Evolutionary conservation across 2,797 vertebrate genomes (phyloP), one percentile per base, ranked within the genome.

Genomic region (Danio kyathit): DNA sequence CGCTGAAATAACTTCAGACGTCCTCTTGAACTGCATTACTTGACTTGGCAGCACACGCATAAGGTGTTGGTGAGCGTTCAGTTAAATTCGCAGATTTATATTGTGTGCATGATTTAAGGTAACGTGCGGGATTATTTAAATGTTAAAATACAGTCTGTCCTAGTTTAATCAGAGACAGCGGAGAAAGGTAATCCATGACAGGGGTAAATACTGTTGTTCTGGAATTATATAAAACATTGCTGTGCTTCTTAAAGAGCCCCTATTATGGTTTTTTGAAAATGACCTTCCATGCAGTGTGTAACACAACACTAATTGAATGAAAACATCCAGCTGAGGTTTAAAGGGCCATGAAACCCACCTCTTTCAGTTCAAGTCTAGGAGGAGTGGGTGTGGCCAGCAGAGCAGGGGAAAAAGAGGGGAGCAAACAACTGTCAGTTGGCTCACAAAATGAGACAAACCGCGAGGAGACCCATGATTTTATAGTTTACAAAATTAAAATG

Each of bases 1-100:
- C 73, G 76, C 57, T 59, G 59, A n/a, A 80, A 80, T 64, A 56
- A 74, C 60, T 74, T 80, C 21, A 65, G 69, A 80, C 17, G 56
- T 64, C 16, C 41, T 74, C 43, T 57, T 65, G 43, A 65, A 65
- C 41, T 74, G 9, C n/a, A 19, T 57, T 74, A 65, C 60, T 56
- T 41, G 60, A 56, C 70, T 59, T 73, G 78, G 51, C 60, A 80
- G 40, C 5, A 54, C 65, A 17, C 64, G 8, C 19, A 49, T 43
- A 46, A 74, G n/a, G 77, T n/a, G 13, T n/a, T 43, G 49, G 46
- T 7, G 48, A 73, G 49, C 54, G 72, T 72, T 72, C 14, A 0
- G 38, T 79, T 51, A 49, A 73, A 64, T 60, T 7, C 0, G 0
- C 38, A 41, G 44, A 70, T 69, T 61, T 61, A 43, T 61, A 21